Percentiles rank a stretch among this genome's conserved stretches.
Evolutionary conservation across 2,888 invertebrate genomes (phyloP).

Genomic region (Watsonalla binaria): DNA sequence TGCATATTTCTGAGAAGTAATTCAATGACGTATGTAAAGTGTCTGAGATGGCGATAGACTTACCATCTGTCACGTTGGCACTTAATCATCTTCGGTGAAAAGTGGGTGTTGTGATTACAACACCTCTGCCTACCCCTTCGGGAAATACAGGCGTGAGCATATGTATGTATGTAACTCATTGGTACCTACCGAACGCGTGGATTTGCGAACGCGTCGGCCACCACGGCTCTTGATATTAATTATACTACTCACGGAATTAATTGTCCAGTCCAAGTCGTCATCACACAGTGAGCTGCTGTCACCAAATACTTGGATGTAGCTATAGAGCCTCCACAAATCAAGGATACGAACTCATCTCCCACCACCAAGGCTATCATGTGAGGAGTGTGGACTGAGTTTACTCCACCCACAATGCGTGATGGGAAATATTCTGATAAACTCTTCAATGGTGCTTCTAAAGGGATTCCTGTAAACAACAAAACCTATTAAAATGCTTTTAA

Average conservation of each 20-base stretch:
- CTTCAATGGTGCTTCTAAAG: background rate
- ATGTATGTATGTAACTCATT: too few relatives aligned
- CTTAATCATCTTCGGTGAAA: too few relatives aligned
- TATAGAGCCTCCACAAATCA: conserved; percentile 15
- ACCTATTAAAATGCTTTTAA: too few relatives aligned
- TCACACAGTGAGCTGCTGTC: conserved; percentile 22
- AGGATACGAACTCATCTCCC: conserved; percentile 7
- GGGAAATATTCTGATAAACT: background rate
- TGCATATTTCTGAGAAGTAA: too few relatives aligned
- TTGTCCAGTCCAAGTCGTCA: conserved; percentile 6
- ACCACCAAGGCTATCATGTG: conserved; percentile 15
- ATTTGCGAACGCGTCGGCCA: too few relatives aligned
- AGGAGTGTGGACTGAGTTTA: conserved; percentile 11
- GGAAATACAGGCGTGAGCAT: too few relatives aligned
- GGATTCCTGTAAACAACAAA: background rate
- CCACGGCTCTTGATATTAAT: background rate
- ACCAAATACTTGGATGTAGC: conserved; percentile 13
- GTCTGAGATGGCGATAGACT: too few relatives aligned
- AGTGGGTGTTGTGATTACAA: too few relatives aligned
- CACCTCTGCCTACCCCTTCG: too few relatives aligned
- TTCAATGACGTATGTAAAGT: too few relatives aligned
- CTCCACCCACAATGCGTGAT: conserved; percentile 17
- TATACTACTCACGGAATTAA: conserved; percentile 2
- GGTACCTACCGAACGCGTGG: too few relatives aligned
- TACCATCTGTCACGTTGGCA: too few relatives aligned